These are phyloP conservation scores for Willowsia nigromaculata DNA, from an alignment of 2,888 invertebrate species.

Conservation along the genomic window DNA sequence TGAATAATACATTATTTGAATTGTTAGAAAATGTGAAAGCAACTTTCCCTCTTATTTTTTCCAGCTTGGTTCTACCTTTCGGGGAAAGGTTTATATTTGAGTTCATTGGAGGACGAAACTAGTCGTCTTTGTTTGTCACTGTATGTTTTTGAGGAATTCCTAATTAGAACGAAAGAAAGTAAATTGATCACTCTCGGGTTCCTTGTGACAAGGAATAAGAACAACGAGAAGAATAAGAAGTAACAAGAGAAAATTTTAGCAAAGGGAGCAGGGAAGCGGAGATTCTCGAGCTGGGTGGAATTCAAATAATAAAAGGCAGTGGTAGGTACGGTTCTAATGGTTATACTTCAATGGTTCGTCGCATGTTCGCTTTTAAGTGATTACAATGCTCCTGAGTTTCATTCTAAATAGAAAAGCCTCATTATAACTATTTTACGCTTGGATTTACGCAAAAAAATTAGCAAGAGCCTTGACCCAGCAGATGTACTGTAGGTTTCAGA, in stretches of 20 bases:
- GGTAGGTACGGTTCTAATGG: too few species aligned
- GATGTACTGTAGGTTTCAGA: neutral
- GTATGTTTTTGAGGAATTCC: neutral
- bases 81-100: neutral
- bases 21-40: neutral
- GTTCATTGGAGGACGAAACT: neutral
- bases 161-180: neutral
- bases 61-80: neutral
- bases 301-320: too few species aligned
- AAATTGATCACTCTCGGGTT: neutral
- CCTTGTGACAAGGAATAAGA: neutral
- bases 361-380: too few species aligned
- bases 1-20: neutral
- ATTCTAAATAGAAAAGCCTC: too few species aligned
- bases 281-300: too few species aligned
- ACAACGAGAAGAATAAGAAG: neutral
- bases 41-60: neutral
- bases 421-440: neutral
- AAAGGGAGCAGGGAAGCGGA: neutral
- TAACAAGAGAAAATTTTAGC: neutral
- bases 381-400: too few species aligned
- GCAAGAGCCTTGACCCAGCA: neutral
- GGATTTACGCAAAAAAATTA: neutral
- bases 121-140: neutral
- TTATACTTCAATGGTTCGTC: too few species aligned